Conservation (phyloP, 2,888 invertebrate species). For the Eupithecia abbreviata region DNA sequence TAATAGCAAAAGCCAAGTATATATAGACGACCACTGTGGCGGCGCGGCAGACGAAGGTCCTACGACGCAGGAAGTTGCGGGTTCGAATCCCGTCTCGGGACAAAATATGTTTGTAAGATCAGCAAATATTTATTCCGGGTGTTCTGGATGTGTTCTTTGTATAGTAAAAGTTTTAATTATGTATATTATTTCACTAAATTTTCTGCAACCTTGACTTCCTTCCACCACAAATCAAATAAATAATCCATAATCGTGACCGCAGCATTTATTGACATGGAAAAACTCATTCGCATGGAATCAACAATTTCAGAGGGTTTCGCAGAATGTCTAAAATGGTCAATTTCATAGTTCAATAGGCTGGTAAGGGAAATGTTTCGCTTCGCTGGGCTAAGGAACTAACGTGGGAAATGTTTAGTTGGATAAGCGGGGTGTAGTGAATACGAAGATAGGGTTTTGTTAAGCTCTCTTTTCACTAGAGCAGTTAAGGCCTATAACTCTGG, state of each 20-base stretch:
- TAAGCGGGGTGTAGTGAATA: not conserved
- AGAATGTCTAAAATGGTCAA: slow-evolving; percentile 53
- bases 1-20: too few species aligned
- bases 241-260: slow-evolving; percentile 59
- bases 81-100: too few species aligned
- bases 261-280: slow-evolving; percentile 69
- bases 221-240: not conserved
- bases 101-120: too few species aligned
- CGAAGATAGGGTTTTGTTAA: not conserved
- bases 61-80: too few species aligned
- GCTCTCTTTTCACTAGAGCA: not conserved
- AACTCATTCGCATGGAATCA: slow-evolving; percentile 39
- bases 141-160: too few species aligned
- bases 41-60: too few species aligned
- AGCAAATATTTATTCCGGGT: too few species aligned
- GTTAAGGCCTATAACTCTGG: not conserved
- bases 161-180: too few species aligned
- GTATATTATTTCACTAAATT: too few species aligned
- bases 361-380: slow-evolving; percentile 9
- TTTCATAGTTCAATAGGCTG: slow-evolving; percentile 33
- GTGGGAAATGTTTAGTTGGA: slow-evolving; percentile 7
- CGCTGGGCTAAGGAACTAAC: slow-evolving; percentile 10
- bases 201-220: not conserved
- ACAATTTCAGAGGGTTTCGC: slow-evolving; percentile 61
- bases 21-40: too few species aligned